Base-by-base conservation (phyloP, 2,797 vertebrate genomes). In the Pangasius sanitwongsei region DNA sequence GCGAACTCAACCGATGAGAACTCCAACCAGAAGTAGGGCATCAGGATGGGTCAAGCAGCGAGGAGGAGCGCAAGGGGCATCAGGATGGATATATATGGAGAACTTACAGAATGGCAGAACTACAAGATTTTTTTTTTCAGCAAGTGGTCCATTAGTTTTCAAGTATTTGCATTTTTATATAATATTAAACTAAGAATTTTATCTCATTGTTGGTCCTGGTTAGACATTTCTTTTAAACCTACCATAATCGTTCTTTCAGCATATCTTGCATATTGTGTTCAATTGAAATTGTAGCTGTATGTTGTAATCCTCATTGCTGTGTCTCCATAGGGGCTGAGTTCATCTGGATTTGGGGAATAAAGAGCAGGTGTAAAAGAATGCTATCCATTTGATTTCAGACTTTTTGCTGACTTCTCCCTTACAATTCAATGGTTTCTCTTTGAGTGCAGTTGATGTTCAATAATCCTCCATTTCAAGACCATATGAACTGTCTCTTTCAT, bases 401-500 rank as follows among this genome's bases (percentile, higher is more conserved):
- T 48, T 28, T 31, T 69, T 57, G 50, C 72, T 69, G 87, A 53
- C 70, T 83, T 81, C 77, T 67, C 18, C 31, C 50, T 90, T 86
- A 85, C 87, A 88, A 85, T 87, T 89, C 86, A 77, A 55, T 63
- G 61, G 20, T 67, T 69, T 80, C 37, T 70, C 23, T 65, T 44
- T 67, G 67, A 28, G 77, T 81, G 18, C 75, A 75, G 44, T 67
- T 63, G 81, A 84, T 70, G 41, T 85, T 87, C 82, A 61, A 82
- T 88, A 87, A 70, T 91, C 86, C 77, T 80, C 41, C 63, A 87
- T 90, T 59, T 63, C 78, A 80, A 48, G 86, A 88, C 83, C 77
- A 92, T 92, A 89, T 84, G 69, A 88, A 80, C 63, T n/a, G 57
- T 86, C 85, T 87, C 84, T 89, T 89, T 90, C 70, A 87, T 90